A percentile compares a stretch with the other conserved stretches of the same genome.
Evolutionary conservation across 2,888 invertebrate species (phyloP).

Genomic region (Blastobasis adustella): DNA sequence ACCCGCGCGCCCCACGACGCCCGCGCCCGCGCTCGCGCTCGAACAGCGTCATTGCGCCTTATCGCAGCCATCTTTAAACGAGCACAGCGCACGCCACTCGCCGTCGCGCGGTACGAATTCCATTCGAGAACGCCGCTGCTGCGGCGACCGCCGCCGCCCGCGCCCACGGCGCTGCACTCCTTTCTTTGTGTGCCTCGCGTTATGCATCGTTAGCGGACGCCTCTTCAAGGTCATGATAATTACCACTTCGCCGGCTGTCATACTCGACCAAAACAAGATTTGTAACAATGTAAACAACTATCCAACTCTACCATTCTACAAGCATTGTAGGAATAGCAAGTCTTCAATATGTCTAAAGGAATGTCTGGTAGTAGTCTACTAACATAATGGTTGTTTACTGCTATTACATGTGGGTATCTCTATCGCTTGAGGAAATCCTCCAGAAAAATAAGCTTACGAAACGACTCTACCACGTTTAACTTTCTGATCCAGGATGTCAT

Average conservation of each 20-base stretch:
- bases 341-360: too few species aligned
- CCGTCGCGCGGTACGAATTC: conserved; percentile 63
- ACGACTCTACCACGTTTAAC: too few species aligned
- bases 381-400: too few species aligned
- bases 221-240: conserved; percentile 62
- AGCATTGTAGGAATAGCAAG: too few species aligned
- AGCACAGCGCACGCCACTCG: conserved; percentile 65
- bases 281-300: conserved; percentile 7
- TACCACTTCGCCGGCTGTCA: conserved; percentile 53
- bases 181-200: conserved; percentile 46
- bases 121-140: conserved; percentile 53
- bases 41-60: conserved; percentile 68
- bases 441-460: too few species aligned
- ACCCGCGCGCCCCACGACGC: conserved; percentile 45
- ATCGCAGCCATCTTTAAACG: conserved; percentile 73
- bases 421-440: too few species aligned
- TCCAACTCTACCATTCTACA: too few species aligned
- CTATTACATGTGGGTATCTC: too few species aligned
- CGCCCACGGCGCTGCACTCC: conserved; percentile 43
- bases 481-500: too few species aligned
- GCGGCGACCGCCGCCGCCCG: conserved; percentile 34
- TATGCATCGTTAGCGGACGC: conserved; percentile 34
- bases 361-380: too few species aligned
- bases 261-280: conserved; percentile 38
- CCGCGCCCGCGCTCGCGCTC: conserved; percentile 35